Conservation (phyloP, 2,113 vertebrate genomes). For the Heterochromis multidens region DNA sequence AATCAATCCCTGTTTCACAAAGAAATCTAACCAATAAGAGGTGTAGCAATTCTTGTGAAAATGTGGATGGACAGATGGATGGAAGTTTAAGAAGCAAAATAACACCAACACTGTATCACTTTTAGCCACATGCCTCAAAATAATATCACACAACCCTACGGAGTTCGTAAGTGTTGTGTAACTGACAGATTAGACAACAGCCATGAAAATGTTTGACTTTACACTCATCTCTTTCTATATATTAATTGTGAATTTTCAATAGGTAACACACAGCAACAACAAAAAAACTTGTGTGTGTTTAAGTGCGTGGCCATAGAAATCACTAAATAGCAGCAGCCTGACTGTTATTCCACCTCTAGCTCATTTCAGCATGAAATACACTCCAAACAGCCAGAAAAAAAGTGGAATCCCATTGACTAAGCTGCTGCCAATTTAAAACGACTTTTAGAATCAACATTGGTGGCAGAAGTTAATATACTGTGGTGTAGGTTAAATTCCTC, state of each 20-base stretch:
- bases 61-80: not conserved
- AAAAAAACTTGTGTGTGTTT: not conserved
- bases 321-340: accelerated
- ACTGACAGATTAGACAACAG: not conserved
- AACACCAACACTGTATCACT: not conserved
- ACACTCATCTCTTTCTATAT: not conserved
- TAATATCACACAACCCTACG: not conserved
- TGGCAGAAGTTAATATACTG: constrained; percentile 7
- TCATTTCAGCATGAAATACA: not conserved
- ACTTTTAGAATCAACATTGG: not conserved
- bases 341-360: not conserved
- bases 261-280: not conserved
- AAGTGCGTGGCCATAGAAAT: not conserved
- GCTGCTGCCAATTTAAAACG: not conserved
- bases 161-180: accelerated
- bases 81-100: not conserved
- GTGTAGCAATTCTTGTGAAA: not conserved
- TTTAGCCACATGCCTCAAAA: not conserved
- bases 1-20: not conserved
- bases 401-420: not conserved
- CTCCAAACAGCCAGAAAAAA: not conserved
- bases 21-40: not conserved
- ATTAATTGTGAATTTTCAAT: not conserved
- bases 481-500: constrained; percentile 11
- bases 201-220: not conserved